Evolutionary conservation across 1,140 invertebrate species (phyloP).

Genomic region (Pogonomyrmex barbatus): DNA sequence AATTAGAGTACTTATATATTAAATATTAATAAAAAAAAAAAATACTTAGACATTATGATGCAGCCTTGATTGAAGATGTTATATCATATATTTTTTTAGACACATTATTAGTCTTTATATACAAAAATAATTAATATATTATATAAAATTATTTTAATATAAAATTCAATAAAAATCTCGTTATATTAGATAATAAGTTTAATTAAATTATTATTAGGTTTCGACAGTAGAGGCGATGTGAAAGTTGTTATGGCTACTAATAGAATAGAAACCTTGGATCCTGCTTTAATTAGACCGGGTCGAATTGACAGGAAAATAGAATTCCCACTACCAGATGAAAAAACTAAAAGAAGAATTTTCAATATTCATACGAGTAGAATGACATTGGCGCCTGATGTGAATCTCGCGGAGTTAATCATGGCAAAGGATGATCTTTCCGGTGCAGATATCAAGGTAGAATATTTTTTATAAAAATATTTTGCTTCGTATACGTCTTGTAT

Average conservation of each 20-base stretch:
- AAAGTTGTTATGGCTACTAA: slow-evolving; percentile 99
- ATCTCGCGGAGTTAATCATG: slow-evolving; percentile 99
- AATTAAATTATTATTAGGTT: slow-evolving; percentile 84
- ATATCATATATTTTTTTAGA: no score
- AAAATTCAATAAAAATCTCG: slow-evolving; percentile 27
- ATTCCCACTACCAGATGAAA: slow-evolving; percentile 99
- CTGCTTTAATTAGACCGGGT: slow-evolving; percentile 98
- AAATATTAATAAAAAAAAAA: no score
- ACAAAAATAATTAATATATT: no score
- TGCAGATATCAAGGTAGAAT: slow-evolving; percentile 93
- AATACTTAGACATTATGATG: no score
- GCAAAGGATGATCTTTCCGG: slow-evolving; percentile 99
- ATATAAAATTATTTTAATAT: background rate
- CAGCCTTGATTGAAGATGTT: no score
- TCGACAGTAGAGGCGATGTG: slow-evolving; percentile 92
- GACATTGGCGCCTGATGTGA: slow-evolving; percentile 99
- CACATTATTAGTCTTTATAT: no score
- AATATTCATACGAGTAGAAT: slow-evolving; percentile 99
- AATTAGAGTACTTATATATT: no score
- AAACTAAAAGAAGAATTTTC: slow-evolving; percentile 99
- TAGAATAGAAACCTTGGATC: slow-evolving; percentile 99
- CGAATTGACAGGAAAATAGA: slow-evolving; percentile 99
- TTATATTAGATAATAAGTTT: slow-evolving; percentile 19
- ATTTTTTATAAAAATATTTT: slow-evolving; percentile 27
- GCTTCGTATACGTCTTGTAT: background rate